Percentiles rank a stretch among this genome's conserved stretches.
These are phyloP conservation scores for Dicroscelio sp. DNA, from an alignment of 2,888 invertebrate species.

Conservation along the genomic window DNA sequence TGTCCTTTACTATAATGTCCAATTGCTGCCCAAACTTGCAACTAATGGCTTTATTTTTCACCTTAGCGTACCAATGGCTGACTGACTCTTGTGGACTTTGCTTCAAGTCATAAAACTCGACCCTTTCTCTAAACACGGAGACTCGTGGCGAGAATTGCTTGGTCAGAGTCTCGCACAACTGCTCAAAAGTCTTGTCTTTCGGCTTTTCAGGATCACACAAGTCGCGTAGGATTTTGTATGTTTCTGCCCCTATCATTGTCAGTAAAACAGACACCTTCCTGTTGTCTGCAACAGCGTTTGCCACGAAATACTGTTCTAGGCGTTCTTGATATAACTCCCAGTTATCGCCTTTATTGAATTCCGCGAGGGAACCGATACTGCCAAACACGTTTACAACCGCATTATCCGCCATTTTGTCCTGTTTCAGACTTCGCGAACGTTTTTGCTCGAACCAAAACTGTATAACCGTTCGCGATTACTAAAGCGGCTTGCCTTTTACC, in stretches of 20 bases:
- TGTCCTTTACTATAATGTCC: conserved; percentile 42
- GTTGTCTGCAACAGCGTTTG: conserved; percentile 1
- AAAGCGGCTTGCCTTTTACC: not conserved
- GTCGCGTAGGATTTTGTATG: no score
- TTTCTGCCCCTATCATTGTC: no score
- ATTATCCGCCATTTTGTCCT: not conserved
- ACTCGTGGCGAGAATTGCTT: conserved; percentile 23
- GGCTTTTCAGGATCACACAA: conserved; percentile 39
- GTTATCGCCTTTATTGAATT: not conserved
- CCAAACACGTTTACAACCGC: not conserved
- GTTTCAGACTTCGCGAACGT: no score
- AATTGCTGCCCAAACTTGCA: conserved; percentile 25
- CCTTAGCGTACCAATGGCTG: conserved; percentile 37
- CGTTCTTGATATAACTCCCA: conserved; percentile 55
- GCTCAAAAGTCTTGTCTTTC: conserved; percentile 43
- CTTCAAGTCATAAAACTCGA: conserved; percentile 21
- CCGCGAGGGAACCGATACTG: not conserved
- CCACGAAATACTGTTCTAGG: conserved; percentile 51
- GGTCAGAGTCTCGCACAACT: conserved; percentile 24
- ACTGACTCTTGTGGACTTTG: conserved; percentile 46
- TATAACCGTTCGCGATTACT: not conserved
- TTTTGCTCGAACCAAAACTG: no score
- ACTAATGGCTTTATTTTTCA: conserved; percentile 20
- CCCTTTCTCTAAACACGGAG: conserved; percentile 17
- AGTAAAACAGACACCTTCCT: conserved; percentile 36